Evolutionary conservation across 1,140 invertebrate species (phyloP), one percentile per base, ranked within the genome.

Genomic region (Coptotermes formosanus): DNA sequence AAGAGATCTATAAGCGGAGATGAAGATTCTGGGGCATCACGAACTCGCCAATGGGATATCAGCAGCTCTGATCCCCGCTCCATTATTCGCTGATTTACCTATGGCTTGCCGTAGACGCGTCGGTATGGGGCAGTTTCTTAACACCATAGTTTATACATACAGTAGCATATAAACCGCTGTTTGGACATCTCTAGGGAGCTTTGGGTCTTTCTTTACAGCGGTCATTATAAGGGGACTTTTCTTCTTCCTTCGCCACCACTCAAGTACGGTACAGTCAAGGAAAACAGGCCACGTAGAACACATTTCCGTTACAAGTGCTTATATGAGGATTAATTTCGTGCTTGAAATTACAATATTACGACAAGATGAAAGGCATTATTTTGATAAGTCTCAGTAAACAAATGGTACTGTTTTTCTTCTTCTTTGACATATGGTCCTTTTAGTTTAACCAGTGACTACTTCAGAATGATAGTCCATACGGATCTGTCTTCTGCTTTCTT

Each of bases 11-110:
- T n/a, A 75, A 11, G 25, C 25, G 8, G 64, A 14, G 64, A 75
- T 75, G 25, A n/a, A 75, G 64, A 75, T 75, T 75, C 25, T 30
- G 7, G 64, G 0, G 64, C 19, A 55, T 55, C 52, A 55, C 14
- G 19, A 55, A 55, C 52, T 75, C 64, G 64, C 64, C 64, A 75
- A 75, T 75, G 64, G 64, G 64, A 30, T 30, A 75, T 75, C 64
- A 75, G 64, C 64, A 75, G 6, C 64, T 8, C 64, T 75, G 64
- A 75, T 75, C 64, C n/a, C 64, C 59, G 25, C 64, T 30, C 64
- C 64, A 75, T 75, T 75, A 75, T 75, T 75, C n/a, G 64, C 64
- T 75, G 64, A 75, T 75, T 75, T 75, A 75, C 64, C 64, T 75
- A 75, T 16, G 64, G 64, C 64, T 25, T 6, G 64, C 64, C 64